A percentile compares a stretch with the other conserved stretches of the same genome.
phyloP scores from a whole-genome alignment of 92 coral and sea anemone species.

The Actinernus sp. region DNA sequence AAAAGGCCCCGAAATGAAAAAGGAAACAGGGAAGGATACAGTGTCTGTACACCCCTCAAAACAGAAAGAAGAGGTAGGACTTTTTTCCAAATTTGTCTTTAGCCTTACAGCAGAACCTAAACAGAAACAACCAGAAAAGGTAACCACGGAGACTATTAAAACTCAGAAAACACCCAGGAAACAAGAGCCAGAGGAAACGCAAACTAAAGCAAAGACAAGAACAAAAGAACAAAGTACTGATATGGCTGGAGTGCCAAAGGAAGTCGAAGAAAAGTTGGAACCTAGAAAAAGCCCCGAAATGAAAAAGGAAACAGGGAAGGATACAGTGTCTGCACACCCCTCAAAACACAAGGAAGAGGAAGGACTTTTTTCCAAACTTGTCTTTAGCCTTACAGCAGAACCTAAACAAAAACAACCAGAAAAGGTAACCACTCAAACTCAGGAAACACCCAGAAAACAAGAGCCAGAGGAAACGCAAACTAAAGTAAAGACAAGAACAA shows the following conservation, averaged over 20 bases:
- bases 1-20: too few relatives aligned
- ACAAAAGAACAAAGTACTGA: too few relatives aligned
- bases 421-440: background rate
- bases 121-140: background rate
- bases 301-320: too few relatives aligned
- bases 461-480: constrained; percentile 6
- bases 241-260: background rate
- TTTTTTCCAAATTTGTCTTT: constrained; percentile 27
- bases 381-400: background rate
- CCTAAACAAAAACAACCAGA: background rate
- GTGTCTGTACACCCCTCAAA: too few relatives aligned
- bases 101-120: constrained; percentile 1
- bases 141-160: background rate
- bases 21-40: too few relatives aligned
- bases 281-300: background rate
- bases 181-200: background rate
- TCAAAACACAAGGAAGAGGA: background rate
- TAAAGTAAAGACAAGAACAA: background rate
- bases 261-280: background rate
- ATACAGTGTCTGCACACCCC: too few relatives aligned
- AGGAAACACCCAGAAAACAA: background rate
- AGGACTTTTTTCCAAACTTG: background rate
- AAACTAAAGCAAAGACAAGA: background rate
- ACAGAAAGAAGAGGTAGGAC: background rate
- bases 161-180: background rate